Base-by-base conservation (phyloP, 23 tunicate species). In the Halocynthia roretzi region DNA sequence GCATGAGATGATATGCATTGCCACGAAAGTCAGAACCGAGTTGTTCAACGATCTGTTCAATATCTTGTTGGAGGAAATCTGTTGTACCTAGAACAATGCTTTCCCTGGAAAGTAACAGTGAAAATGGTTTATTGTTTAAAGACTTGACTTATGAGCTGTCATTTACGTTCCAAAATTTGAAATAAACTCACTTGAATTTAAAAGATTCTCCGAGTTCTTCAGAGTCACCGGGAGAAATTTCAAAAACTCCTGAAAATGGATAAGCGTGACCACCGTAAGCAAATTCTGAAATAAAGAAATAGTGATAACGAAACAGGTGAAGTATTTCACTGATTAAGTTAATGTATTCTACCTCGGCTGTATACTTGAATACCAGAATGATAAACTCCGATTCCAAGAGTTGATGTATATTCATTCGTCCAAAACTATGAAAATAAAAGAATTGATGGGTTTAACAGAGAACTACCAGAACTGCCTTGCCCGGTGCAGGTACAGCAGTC, bases 241-340 rank as follows among this genome's bases (percentile, higher is more conserved):
- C 98, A 78, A 92, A 92, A 10, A 92, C 86, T 8, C 98, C 98
- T 67, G 80, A 82, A 69, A 92, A 92, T 31, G 91, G 81, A 73
- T 66, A 92, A n/a, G 81, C 86, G 70, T 92, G 98, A 8, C 98
- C 98, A 9, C 98, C 98, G 79, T 82, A 92, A 6, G 98, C 98
- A 86, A 92, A 92, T 68, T 92, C 98, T 92, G 76, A 49, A 62
- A 19, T 57, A 19, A 18, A 11, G 17, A 68, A 12, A 68, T 15
- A 18, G 12, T 68, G 4, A 19, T 58, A 58, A 2, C 2, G 4
- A 14, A 58, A 58, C 15, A 56, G 10, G 62, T 56, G 63, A 2
- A 14, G 63, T n/a, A 14, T 15, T 58, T 58, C 63, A 2, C 63
- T 58, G 63, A 14, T 58, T 58, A n/a, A 15, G 2, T n/a, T 1